Evolutionary conservation across 2,113 vertebrate species (phyloP).

Genomic region (Smithornis capensis): DNA sequence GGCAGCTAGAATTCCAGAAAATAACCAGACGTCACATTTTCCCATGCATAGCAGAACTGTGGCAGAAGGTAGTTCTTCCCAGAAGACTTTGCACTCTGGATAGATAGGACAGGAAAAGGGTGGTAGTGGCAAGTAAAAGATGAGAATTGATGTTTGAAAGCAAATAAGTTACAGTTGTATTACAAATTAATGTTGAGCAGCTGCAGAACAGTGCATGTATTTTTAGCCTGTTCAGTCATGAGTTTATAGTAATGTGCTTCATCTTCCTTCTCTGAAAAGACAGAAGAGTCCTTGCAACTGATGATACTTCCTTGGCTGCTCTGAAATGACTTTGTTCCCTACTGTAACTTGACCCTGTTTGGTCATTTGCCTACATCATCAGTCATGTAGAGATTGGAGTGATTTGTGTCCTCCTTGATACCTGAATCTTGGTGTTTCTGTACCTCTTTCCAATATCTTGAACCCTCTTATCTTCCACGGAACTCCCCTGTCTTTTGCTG

Average conservation of each 20-base stretch:
- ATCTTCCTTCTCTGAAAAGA: background rate
- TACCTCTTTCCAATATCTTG: background rate
- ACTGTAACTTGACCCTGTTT: background rate
- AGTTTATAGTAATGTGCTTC: background rate
- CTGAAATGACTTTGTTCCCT: background rate
- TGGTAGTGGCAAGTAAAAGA: background rate
- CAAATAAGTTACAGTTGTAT: background rate
- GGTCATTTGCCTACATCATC: background rate
- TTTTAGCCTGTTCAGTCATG: background rate
- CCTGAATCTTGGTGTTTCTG: background rate
- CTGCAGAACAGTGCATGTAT: background rate
- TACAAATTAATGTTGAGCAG: background rate
- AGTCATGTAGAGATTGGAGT: fast-evolving
- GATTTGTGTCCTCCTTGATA: background rate
- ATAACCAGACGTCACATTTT: background rate
- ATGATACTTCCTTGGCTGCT: background rate
- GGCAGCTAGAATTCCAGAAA: background rate
- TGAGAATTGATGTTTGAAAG: background rate
- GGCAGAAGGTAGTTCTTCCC: background rate
- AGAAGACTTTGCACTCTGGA: background rate
- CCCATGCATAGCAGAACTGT: background rate
- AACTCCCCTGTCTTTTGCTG: background rate
- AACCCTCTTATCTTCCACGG: background rate
- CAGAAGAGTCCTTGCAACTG: background rate
- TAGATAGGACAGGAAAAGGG: background rate